phyloP scores from a whole-genome alignment of 2,113 vertebrate species.

The Xenopus laevis region DNA sequence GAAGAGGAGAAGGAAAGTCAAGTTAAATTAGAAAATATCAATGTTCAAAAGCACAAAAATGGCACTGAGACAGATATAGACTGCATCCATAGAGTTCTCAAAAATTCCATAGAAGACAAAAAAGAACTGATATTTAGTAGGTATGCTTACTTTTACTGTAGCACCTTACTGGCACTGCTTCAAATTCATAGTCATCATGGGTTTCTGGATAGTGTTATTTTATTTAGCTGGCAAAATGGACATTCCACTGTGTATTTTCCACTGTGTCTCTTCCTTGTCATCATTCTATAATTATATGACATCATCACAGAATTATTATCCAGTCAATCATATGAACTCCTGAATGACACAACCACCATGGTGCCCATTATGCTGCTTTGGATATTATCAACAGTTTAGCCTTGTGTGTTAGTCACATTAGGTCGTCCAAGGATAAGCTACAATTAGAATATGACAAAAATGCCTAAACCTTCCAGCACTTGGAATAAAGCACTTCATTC shows the following conservation, averaged over 20 bases:
- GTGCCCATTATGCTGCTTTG: background rate
- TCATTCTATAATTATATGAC: slow-evolving; percentile 8
- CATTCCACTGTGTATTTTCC: slow-evolving; percentile 5
- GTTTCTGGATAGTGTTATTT: background rate
- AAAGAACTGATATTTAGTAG: slow-evolving; percentile 82
- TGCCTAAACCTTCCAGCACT: background rate
- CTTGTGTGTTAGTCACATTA: slow-evolving; percentile 4
- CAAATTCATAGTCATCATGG: background rate
- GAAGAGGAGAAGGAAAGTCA: slow-evolving; percentile 67
- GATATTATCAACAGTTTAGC: background rate
- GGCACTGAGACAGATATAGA: slow-evolving; percentile 60
- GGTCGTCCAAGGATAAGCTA: slow-evolving; percentile 18
- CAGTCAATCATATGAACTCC: slow-evolving; percentile 6
- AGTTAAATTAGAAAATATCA: slow-evolving; percentile 70
- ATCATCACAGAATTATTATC: slow-evolving; percentile 10
- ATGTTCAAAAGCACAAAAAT: slow-evolving; percentile 68
- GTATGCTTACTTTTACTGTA: slow-evolving; percentile 54
- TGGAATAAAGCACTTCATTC: too few relatives aligned
- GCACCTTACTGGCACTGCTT: too few relatives aligned
- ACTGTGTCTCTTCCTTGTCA: slow-evolving; percentile 4
- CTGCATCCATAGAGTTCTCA: slow-evolving; percentile 74
- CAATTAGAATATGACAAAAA: background rate
- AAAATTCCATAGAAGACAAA: slow-evolving; percentile 73
- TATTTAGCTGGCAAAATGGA: background rate
- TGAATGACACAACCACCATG: background rate